Base-by-base conservation (phyloP, 2,113 vertebrate species). In the Salvator merianae region DNA sequence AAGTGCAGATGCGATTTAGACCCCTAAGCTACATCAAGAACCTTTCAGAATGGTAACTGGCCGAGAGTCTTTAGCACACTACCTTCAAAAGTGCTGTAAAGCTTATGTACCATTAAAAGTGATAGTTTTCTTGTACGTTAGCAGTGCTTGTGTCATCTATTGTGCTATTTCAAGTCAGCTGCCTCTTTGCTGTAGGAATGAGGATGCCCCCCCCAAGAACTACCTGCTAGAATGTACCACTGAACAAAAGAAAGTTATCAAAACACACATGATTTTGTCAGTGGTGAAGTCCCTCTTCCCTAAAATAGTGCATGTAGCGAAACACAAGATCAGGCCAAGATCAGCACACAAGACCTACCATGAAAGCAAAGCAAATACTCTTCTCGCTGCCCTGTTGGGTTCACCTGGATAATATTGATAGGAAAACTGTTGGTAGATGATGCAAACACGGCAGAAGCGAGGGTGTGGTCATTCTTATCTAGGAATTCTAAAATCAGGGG, bases 321-420 rank as follows among this genome's bases (percentile, higher is more conserved):
- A 70, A 34, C 65, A n/a, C 7, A 26, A 71, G 36, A 63, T 30
- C 26, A 79, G 50, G 0, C 74, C 0, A 82, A 71, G 12, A 62
- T 2, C 9, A 34, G 4, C 0, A 1, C 16, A 16, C 16, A 7
- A 1, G 3, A n/a, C 95, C 87, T 91, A 99, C 99, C 99, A 0
- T 99, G 98, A 94, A 99, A 99, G 91, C 99, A 99, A 74, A 99
- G 97, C 91, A 99, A 95, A 88, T 98, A 99, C 76, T 99, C 99
- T 74, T 99, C 99, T 91, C 98, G 97, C 96, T 99, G 98, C 85
- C 98, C 94, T 0, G 96, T 90, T 38, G 97, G 94, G 88, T 98
- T 98, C 95, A 99, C 98, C 94, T 99, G 99, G 95, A 98, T 96
- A 90, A 99, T 98, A 69, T 98, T 96, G 81, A 99, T 98, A 28